A percentile compares a stretch with the other conserved stretches of the same genome.
phyloP scores from a whole-genome alignment of 35 echinoderm and acorn worm species.

The Eucidaris tribuloides region DNA sequence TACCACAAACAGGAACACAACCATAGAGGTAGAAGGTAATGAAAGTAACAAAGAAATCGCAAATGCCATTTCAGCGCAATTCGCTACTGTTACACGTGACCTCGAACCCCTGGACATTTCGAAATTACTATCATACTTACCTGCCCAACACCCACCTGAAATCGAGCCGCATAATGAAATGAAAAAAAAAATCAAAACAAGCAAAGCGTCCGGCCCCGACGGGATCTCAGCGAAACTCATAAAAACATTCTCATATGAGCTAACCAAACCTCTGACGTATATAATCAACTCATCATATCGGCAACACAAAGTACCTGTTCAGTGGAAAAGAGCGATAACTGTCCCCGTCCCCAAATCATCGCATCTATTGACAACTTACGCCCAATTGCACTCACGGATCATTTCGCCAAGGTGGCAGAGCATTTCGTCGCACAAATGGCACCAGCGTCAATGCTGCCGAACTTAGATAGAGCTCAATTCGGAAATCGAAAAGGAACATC shows the following conservation, averaged over 20 bases:
- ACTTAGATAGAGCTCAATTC: slow-evolving; percentile 11
- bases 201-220: slow-evolving; percentile 20
- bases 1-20: background rate
- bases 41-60: background rate
- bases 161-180: background rate
- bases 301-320: background rate
- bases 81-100: background rate
- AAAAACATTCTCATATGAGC: no score
- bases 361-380: background rate
- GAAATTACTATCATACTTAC: background rate
- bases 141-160: background rate
- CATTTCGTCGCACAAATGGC: no score
- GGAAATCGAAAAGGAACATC: slow-evolving; percentile 6
- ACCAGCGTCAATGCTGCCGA: background rate
- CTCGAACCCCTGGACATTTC: background rate
- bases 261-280: no score
- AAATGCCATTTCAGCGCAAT: background rate
- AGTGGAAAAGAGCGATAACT: slow-evolving; percentile 18
- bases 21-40: background rate
- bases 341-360: slow-evolving; percentile 20
- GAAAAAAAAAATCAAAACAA: background rate
- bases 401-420: no score
- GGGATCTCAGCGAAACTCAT: no score
- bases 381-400: background rate
- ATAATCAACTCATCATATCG: slow-evolving; percentile 10